These are phyloP conservation scores for Pyrrhia umbra DNA, from an alignment of 2,888 invertebrate genomes.

Conservation along the genomic window DNA sequence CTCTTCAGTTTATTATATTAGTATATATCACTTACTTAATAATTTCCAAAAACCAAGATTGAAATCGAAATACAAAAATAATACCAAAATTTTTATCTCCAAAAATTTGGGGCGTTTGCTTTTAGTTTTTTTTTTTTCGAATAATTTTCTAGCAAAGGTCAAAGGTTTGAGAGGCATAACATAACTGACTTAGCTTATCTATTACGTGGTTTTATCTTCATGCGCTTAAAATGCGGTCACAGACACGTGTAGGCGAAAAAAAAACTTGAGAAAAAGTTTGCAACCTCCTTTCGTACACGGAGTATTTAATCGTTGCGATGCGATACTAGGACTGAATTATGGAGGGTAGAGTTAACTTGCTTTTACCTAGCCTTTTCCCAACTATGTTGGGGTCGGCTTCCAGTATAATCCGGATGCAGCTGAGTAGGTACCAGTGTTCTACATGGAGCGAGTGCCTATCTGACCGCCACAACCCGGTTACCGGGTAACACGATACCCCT, in stretches of 20 bases:
- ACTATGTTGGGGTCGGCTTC: too few relatives aligned
- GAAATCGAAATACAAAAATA: background rate
- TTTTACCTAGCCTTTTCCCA: too few relatives aligned
- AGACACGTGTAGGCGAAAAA: conserved; percentile 19
- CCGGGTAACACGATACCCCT: too few relatives aligned
- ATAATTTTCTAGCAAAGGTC: conserved; percentile 15
- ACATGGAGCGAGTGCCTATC: too few relatives aligned
- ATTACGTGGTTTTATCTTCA: conserved; percentile 26
- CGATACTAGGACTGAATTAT: too few relatives aligned
- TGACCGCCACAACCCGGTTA: too few relatives aligned
- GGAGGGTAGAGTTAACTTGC: too few relatives aligned
- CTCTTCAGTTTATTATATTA: too few relatives aligned
- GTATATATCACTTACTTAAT: too few relatives aligned
- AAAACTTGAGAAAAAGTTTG: background rate
- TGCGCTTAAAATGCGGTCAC: conserved; percentile 19
- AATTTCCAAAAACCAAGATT: background rate
- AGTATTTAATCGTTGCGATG: too few relatives aligned
- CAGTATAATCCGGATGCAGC: too few relatives aligned
- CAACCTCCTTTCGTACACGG: background rate
- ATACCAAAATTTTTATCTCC: background rate
- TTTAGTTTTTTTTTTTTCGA: conserved; percentile 4
- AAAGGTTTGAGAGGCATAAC: background rate
- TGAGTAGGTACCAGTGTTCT: too few relatives aligned
- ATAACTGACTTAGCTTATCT: conserved; percentile 5
- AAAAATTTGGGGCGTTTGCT: background rate